Percentiles rank a stretch among this genome's conserved stretches.
Evolutionary conservation across 2,888 invertebrate genomes (phyloP).

Genomic region (Lamellibrachia satsuma): DNA sequence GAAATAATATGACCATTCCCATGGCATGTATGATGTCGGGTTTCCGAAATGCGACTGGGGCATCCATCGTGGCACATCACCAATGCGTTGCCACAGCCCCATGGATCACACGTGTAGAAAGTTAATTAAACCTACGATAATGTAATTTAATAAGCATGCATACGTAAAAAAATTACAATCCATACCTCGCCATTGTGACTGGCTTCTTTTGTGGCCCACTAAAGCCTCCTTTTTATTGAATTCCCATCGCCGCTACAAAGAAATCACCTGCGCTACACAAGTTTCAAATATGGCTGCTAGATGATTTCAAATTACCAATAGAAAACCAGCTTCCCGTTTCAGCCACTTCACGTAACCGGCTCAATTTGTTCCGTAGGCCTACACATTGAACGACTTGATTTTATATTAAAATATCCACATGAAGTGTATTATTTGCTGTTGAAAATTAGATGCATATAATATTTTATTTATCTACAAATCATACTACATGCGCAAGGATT

Average conservation of each 20-base stretch:
- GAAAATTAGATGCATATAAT: background rate
- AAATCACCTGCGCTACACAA: conserved; percentile 4
- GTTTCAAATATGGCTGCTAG: conserved; percentile 17
- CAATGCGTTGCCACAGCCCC: background rate
- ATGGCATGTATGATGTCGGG: background rate
- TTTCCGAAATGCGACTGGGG: background rate
- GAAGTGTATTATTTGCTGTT: background rate
- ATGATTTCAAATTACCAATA: background rate
- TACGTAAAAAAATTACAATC: background rate
- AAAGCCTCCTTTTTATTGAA: conserved; percentile 12
- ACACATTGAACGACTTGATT: background rate
- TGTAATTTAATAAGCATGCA: background rate
- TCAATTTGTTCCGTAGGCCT: background rate
- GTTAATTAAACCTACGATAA: background rate
- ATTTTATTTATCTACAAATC: background rate
- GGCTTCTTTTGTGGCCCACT: conserved; percentile 11
- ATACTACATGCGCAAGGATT: background rate
- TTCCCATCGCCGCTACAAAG: conserved; percentile 17
- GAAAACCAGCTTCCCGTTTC: background rate
- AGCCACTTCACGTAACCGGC: background rate
- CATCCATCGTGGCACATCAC: background rate
- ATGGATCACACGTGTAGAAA: background rate
- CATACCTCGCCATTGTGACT: conserved; percentile 9
- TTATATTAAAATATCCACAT: background rate
- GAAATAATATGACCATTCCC: background rate